Evolutionary conservation across 2,797 vertebrate species (phyloP).

Genomic region (Bufotes viridis): DNA sequence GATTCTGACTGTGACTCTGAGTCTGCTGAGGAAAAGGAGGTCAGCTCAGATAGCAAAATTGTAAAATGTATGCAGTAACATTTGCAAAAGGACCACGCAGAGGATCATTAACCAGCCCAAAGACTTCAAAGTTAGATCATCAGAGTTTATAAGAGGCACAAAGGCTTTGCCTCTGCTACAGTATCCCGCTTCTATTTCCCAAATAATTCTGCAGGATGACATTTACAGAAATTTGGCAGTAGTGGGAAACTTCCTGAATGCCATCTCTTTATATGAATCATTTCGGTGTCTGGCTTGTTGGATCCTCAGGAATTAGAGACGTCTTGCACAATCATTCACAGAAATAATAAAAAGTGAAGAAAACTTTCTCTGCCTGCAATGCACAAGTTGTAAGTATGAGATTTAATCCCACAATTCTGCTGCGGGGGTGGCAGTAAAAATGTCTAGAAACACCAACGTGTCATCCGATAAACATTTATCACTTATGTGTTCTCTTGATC

Average conservation of each 20-base stretch:
- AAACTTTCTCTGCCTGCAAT: background rate
- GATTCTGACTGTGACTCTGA: background rate
- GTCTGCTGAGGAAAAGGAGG: conserved; percentile 18
- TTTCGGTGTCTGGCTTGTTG: background rate
- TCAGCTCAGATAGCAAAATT: conserved; percentile 23
- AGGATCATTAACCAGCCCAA: conserved; percentile 13
- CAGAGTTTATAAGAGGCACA: background rate
- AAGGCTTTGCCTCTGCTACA: background rate
- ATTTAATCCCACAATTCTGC: background rate
- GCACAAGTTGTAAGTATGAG: background rate
- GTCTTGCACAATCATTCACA: conserved; percentile 8
- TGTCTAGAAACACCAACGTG: background rate
- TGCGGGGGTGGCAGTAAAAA: background rate
- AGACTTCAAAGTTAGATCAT: conserved; percentile 33
- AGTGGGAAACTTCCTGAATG: conserved; percentile 21
- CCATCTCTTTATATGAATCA: background rate
- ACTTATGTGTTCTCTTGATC: no score
- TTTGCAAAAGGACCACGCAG: background rate
- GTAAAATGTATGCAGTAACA: background rate
- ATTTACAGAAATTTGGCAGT: conserved; percentile 44
- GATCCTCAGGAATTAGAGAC: background rate
- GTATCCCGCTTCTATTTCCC: background rate
- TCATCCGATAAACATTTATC: no score
- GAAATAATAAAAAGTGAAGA: conserved; percentile 2
- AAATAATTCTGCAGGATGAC: conserved; percentile 31